Percentiles rank a stretch among this genome's conserved stretches.
Conservation (phyloP, 2,113 vertebrate species). For the Cairina moschata region DNA sequence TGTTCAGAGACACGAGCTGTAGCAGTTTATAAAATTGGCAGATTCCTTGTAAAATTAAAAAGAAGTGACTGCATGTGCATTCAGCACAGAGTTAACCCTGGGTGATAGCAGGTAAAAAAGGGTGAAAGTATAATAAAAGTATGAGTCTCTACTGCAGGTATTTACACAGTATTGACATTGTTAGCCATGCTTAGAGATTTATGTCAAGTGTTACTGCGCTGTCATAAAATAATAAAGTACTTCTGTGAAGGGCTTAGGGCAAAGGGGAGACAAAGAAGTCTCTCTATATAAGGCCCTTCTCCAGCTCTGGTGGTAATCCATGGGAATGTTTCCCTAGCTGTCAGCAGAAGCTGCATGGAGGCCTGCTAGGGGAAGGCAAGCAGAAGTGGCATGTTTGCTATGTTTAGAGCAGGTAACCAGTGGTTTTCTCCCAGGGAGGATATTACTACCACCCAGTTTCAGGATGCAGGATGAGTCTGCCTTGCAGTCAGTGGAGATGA, state of each 20-base stretch:
- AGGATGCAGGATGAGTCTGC: not conserved
- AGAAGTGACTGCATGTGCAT: not conserved
- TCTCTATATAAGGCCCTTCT: slow-evolving; percentile 29
- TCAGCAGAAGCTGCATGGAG: not conserved
- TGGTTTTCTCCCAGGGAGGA: not conserved
- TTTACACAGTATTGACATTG: slow-evolving; percentile 43
- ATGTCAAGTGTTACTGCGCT: slow-evolving; percentile 16
- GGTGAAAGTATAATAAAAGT: not conserved
- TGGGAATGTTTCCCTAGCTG: slow-evolving; percentile 18
- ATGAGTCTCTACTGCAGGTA: not conserved
- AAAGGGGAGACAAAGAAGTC: slow-evolving; percentile 14
- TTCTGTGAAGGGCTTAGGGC: slow-evolving; percentile 46
- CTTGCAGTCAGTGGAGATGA: not conserved
- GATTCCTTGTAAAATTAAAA: not conserved
- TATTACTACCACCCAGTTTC: not conserved
- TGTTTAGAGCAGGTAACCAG: not conserved
- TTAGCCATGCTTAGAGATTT: slow-evolving; percentile 34
- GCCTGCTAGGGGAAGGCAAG: not conserved
- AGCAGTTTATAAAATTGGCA: not conserved
- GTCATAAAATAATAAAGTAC: slow-evolving; percentile 65
- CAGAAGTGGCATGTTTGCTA: not conserved
- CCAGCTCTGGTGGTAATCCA: not conserved
- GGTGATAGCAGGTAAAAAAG: not conserved
- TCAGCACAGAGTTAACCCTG: not conserved
- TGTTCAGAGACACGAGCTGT: not conserved